Conservation (phyloP, 2,888 invertebrate genomes). For the Gymnocheta viridis region DNA sequence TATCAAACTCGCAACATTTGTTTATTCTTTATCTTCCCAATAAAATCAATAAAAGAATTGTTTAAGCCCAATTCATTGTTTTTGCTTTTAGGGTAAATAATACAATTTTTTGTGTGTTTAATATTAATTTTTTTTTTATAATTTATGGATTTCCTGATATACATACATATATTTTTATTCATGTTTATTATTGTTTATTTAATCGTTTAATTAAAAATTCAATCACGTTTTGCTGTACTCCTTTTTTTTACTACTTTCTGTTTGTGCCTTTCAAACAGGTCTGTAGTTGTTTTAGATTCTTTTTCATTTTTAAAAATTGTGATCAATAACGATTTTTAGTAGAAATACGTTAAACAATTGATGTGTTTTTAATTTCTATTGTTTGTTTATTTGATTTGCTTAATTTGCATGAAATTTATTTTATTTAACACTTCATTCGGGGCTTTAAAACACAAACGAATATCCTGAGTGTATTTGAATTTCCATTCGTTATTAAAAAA, state of each 20-base stretch:
- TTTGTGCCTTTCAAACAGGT: constrained; percentile 9
- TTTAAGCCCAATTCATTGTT: background rate
- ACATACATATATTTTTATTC: constrained; percentile 41
- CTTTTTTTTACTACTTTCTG: background rate
- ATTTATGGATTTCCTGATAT: constrained; percentile 55
- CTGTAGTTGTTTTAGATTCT: constrained; percentile 6
- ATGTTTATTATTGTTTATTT: constrained; percentile 24
- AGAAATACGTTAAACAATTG: background rate
- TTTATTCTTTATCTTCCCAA: background rate
- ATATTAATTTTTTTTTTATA: constrained; percentile 1
- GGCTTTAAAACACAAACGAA: too few species aligned
- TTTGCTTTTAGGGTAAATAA: constrained; percentile 16
- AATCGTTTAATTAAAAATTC: constrained; percentile 41
- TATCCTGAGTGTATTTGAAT: too few species aligned
- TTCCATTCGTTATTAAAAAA: too few species aligned
- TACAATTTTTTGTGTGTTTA: background rate
- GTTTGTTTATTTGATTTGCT: constrained; percentile 1
- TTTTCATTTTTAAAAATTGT: constrained; percentile 7
- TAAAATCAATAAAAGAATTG: constrained; percentile 16
- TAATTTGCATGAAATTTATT: background rate
- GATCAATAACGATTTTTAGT: background rate
- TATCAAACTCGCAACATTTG: background rate
- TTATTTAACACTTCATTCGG: too few species aligned
- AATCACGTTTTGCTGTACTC: constrained; percentile 47
- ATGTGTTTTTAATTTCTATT: background rate